Conservation (phyloP, 2,113 vertebrate genomes). For the Illadopsis cleaveri region DNA sequence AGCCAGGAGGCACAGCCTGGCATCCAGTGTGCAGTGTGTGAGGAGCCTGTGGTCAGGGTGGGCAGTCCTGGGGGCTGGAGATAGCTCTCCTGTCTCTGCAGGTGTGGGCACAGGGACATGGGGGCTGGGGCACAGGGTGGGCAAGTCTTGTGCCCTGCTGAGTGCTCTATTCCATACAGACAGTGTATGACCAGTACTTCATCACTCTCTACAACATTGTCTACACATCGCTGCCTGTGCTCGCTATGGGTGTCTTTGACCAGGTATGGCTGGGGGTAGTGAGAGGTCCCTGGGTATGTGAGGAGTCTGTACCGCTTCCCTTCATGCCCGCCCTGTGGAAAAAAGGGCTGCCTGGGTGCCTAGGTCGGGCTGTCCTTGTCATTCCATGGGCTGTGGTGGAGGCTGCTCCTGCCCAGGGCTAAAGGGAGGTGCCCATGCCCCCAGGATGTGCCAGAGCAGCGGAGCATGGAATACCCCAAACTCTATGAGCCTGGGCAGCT, state of each 20-base stretch:
- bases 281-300: rapidly evolving
- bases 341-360: background rate
- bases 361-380: background rate
- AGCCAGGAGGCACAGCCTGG: background rate
- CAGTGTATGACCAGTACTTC: conserved; percentile 96
- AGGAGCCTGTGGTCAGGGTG: background rate
- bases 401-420: background rate
- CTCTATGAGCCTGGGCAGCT: conserved; percentile 93
- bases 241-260: conserved; percentile 96
- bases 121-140: rapidly evolving
- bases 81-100: background rate
- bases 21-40: rapidly evolving
- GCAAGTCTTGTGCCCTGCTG: background rate
- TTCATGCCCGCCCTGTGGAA: background rate
- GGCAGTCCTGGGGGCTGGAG: background rate
- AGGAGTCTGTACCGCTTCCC: background rate
- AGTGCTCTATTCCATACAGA: conserved; percentile 69
- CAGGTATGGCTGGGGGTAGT: conserved; percentile 72
- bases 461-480: conserved; percentile 93
- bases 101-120: background rate
- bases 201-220: conserved; percentile 97
- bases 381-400: background rate
- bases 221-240: conserved; percentile 93
- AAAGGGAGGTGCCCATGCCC: background rate
- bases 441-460: conserved; percentile 91